phyloP scores from a whole-genome alignment of 2,888 invertebrate genomes.

The Napeogenes inachia region DNA sequence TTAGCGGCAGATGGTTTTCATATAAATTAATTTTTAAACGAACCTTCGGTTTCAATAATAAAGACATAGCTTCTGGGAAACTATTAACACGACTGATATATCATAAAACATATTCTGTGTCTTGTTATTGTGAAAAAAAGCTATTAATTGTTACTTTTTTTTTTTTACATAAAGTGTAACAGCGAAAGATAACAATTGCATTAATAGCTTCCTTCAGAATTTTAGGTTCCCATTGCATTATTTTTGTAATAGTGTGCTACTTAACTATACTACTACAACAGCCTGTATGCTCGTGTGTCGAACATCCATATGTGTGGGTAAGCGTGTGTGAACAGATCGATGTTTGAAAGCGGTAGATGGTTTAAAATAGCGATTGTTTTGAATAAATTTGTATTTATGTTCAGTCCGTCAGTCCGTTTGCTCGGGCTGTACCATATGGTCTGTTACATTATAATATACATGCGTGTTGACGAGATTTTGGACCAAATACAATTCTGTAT shows the following conservation, averaged over 20 bases:
- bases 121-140: no score
- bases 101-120: no score
- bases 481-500: neutral
- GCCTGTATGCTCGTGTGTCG: neutral
- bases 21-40: neutral
- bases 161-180: no score
- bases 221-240: no score
- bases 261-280: no score
- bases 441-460: conserved; percentile 8
- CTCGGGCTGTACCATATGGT: conserved; percentile 21
- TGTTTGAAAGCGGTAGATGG: conserved; percentile 25
- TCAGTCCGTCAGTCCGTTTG: conserved; percentile 23
- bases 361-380: conserved; percentile 35
- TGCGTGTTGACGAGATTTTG: conserved; percentile 3
- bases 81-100: no score
- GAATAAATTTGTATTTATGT: conserved; percentile 34
- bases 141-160: no score
- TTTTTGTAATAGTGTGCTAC: no score
- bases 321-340: conserved; percentile 18
- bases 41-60: neutral
- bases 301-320: conserved; percentile 7
- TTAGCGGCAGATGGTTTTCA: neutral
- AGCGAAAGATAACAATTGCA: no score
- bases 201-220: no score
- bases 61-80: no score